These are phyloP conservation scores for Callithrix jacchus DNA, from an alignment of 2,113 vertebrate species.

Conservation along the genomic window DNA sequence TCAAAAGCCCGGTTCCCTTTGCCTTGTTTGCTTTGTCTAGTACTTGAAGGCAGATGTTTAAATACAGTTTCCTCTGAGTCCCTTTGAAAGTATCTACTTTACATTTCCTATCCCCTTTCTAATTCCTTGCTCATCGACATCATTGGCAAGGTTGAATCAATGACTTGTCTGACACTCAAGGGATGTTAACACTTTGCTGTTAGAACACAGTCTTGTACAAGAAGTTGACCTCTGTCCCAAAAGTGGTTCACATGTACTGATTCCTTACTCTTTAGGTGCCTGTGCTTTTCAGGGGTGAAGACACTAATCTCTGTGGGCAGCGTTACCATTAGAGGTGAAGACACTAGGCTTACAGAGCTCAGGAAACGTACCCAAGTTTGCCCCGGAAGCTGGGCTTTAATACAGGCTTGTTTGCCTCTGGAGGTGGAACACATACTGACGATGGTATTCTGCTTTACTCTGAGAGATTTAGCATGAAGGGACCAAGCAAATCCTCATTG, in stretches of 20 bases:
- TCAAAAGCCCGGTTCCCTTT: not conserved
- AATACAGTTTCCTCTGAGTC: not conserved
- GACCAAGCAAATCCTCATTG: not conserved
- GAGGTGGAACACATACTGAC: too few relatives aligned
- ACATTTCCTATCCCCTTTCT: not conserved
- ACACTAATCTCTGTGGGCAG: accelerated
- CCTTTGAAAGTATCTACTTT: not conserved
- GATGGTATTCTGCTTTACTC: not conserved
- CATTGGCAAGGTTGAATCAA: too few relatives aligned
- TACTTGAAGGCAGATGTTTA: not conserved
- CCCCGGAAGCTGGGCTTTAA: not conserved
- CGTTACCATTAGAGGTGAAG: accelerated
- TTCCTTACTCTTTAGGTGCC: accelerated
- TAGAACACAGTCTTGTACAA: accelerated
- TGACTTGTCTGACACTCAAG: accelerated
- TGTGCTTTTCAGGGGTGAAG: not conserved
- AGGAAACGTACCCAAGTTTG: not conserved
- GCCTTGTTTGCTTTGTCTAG: not conserved
- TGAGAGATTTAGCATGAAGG: not conserved
- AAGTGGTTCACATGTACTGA: accelerated
- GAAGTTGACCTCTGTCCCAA: not conserved
- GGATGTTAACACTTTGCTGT: accelerated
- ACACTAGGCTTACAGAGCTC: not conserved
- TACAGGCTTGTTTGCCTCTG: not conserved
- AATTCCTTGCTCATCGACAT: accelerated